Conservation (phyloP, 2,888 invertebrate species). For the Netelia virgata region DNA sequence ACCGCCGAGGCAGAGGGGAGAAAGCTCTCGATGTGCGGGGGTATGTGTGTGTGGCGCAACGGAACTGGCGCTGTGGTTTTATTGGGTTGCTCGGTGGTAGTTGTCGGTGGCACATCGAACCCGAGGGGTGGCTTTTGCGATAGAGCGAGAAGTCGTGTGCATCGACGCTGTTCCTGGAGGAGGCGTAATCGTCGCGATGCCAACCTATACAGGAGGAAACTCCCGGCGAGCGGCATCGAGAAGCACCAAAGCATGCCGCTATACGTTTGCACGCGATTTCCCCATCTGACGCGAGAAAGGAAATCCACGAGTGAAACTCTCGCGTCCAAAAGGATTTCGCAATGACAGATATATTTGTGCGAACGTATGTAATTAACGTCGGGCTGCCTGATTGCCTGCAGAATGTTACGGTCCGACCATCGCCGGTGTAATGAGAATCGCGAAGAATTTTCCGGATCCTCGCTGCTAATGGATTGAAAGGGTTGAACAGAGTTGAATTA, state of each 20-base stretch:
- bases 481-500: neutral
- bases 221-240: constrained; percentile 1
- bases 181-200: constrained; percentile 1
- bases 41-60: neutral
- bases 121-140: constrained; percentile 30
- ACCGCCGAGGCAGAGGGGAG: constrained; percentile 23
- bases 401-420: neutral
- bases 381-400: neutral
- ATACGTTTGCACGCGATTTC: constrained; percentile 8
- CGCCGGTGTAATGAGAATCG: too few relatives aligned
- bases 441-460: neutral
- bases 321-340: neutral
- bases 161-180: neutral
- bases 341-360: neutral
- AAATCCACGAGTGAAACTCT: neutral
- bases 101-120: constrained; percentile 36
- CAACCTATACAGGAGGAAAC: constrained; percentile 2
- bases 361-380: neutral
- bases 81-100: constrained; percentile 38
- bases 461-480: neutral
- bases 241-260: neutral
- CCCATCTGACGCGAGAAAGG: neutral
- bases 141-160: constrained; percentile 16
- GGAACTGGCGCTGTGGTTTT: constrained; percentile 28
- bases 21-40: constrained; percentile 6